A percentile compares a stretch with the other conserved stretches of the same genome.
These are phyloP conservation scores for Pentamera pediparva DNA, from an alignment of 53 echinoderm and acorn worm species.

Conservation along the genomic window DNA sequence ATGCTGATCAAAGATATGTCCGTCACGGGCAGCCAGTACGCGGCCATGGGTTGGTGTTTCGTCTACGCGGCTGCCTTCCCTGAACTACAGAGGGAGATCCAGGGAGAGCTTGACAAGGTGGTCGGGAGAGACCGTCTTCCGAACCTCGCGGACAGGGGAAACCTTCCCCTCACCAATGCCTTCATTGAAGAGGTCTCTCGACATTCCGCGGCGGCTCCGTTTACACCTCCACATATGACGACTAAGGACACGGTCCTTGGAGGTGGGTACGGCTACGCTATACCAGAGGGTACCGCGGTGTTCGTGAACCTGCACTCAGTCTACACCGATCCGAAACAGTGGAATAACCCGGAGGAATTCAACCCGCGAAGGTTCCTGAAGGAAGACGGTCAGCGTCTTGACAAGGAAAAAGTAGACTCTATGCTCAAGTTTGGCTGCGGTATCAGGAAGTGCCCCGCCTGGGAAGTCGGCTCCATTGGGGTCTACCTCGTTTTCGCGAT, in stretches of 20 bases:
- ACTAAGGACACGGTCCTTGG: slow-evolving; percentile 52
- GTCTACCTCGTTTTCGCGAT: slow-evolving; percentile 20
- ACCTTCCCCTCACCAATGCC: slow-evolving; percentile 59
- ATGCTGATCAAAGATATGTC: too few relatives aligned
- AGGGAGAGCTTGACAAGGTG: slow-evolving; percentile 52
- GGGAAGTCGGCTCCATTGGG: slow-evolving; percentile 6
- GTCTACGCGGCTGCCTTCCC: slow-evolving; percentile 47
- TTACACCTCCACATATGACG: slow-evolving; percentile 62
- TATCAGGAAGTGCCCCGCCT: slow-evolving; percentile 18
- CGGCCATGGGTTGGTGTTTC: too few relatives aligned
- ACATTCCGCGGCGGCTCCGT: slow-evolving; percentile 47
- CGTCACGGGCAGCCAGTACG: too few relatives aligned
- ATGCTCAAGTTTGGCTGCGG: slow-evolving; percentile 22
- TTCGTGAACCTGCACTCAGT: slow-evolving; percentile 45
- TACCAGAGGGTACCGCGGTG: slow-evolving; percentile 59
- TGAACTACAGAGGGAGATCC: slow-evolving; percentile 48
- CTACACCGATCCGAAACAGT: slow-evolving; percentile 2
- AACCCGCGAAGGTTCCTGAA: slow-evolving; percentile 69
- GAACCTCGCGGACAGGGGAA: slow-evolving; percentile 31
- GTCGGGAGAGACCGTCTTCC: slow-evolving; percentile 39
- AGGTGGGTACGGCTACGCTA: slow-evolving; percentile 39
- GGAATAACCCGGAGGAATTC: slow-evolving; percentile 30
- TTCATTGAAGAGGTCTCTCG: slow-evolving; percentile 59
- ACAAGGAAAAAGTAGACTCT: background rate
- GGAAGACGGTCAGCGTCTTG: slow-evolving; percentile 43